Conservation (phyloP, 2,888 invertebrate species). For the Rhodophaea formosa region DNA sequence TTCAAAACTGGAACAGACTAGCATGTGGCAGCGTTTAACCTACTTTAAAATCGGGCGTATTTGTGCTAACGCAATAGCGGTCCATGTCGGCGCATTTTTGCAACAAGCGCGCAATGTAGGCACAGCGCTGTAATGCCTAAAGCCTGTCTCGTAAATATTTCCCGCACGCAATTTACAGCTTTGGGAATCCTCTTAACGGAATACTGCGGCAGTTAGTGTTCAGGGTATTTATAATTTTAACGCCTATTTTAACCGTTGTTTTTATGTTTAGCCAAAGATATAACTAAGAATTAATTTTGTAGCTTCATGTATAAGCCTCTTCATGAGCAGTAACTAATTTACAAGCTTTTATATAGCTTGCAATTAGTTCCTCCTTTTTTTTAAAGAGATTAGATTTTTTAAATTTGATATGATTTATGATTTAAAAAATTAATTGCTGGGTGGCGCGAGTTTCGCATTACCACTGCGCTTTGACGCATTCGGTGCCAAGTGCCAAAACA, state of each 20-base stretch:
- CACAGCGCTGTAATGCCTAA: constrained; percentile 66
- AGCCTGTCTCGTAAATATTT: constrained; percentile 79
- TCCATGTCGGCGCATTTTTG: constrained; percentile 63
- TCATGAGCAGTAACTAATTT: too few relatives aligned
- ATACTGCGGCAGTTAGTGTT: constrained; percentile 73
- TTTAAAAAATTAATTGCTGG: too few relatives aligned
- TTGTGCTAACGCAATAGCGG: constrained; percentile 45
- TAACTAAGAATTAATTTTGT: too few relatives aligned
- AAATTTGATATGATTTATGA: too few relatives aligned
- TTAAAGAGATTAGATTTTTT: too few relatives aligned
- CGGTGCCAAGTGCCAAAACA: too few relatives aligned
- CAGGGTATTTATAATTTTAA: constrained; percentile 68
- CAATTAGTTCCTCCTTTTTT: too few relatives aligned
- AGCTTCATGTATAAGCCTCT: too few relatives aligned
- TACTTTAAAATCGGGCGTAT: constrained; percentile 11
- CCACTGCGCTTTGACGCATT: too few relatives aligned
- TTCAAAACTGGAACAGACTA: too few relatives aligned
- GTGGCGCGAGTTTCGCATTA: too few relatives aligned
- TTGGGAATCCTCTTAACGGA: constrained; percentile 78
- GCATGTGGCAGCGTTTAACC: background rate
- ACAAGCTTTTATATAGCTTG: too few relatives aligned
- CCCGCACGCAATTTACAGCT: constrained; percentile 75
- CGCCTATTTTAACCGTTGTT: constrained; percentile 54
- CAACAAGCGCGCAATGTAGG: constrained; percentile 58
- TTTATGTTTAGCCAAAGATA: constrained; percentile 21